These are phyloP conservation scores for Rhynchophorus ferrugineus DNA, from an alignment of 1,140 invertebrate species.

Conservation along the genomic window DNA sequence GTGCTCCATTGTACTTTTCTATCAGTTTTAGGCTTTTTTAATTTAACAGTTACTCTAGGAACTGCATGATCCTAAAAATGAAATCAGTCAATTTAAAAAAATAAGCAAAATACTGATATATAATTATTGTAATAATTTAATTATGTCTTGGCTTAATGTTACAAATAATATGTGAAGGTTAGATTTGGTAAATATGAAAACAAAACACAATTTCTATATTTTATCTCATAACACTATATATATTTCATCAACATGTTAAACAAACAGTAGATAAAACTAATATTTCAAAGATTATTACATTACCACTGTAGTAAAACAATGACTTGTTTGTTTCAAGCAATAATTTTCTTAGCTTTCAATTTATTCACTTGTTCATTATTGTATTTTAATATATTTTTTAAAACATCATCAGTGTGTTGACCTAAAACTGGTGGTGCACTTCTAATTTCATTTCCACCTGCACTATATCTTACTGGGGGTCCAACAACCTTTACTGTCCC, in stretches of 20 bases:
- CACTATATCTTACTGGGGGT: constrained; percentile 75
- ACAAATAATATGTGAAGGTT: too few species aligned
- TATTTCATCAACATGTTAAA: too few species aligned
- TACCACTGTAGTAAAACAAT: too few species aligned
- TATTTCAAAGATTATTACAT: too few species aligned
- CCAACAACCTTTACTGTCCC: constrained; percentile 75
- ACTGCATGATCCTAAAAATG: constrained; percentile 42
- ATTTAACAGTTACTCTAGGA: constrained; percentile 61
- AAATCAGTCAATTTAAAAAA: too few species aligned
- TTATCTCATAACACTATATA: too few species aligned
- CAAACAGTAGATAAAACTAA: too few species aligned
- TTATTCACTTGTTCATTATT: constrained; percentile 50
- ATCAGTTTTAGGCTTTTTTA: constrained; percentile 63
- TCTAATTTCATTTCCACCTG: constrained; percentile 59
- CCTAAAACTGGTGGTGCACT: constrained; percentile 78
- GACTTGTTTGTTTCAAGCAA: constrained; percentile 32
- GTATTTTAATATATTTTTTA: constrained; percentile 64
- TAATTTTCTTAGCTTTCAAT: constrained; percentile 48
- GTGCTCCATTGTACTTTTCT: constrained; percentile 82
- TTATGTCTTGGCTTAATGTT: too few species aligned
- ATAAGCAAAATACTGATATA: too few species aligned
- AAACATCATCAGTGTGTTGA: constrained; percentile 76
- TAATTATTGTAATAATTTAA: too few species aligned
- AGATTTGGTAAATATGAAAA: too few species aligned
- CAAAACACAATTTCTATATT: too few species aligned